Evolutionary conservation across 2,113 vertebrate genomes (phyloP).

Genomic region (Conger conger): DNA sequence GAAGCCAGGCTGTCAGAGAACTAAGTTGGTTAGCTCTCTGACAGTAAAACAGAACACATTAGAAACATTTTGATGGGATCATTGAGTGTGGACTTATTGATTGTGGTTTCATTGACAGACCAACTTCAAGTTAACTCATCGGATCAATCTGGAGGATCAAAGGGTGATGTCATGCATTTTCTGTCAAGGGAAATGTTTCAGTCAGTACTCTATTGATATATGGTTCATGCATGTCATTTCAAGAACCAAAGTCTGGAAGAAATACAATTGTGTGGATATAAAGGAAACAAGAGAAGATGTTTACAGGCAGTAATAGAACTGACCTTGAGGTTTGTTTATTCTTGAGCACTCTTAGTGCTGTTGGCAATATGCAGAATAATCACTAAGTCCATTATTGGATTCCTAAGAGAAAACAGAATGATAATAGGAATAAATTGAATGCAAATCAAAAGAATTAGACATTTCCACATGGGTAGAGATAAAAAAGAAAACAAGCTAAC

Average conservation of each 20-base stretch:
- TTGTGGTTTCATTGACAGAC: slow-evolving; percentile 57
- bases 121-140: slow-evolving; percentile 50
- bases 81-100: slow-evolving; percentile 54
- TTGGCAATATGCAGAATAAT: neutral
- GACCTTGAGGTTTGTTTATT: neutral
- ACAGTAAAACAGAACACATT: slow-evolving; percentile 60
- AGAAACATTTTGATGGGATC: slow-evolving; percentile 47
- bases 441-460: neutral
- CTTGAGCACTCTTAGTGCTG: neutral
- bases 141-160: slow-evolving; percentile 46
- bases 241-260: neutral
- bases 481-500: neutral
- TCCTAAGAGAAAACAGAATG: neutral
- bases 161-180: slow-evolving; percentile 59
- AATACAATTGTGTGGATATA: neutral
- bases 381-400: neutral
- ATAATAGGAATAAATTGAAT: neutral
- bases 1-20: slow-evolving; percentile 46
- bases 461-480: neutral
- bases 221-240: slow-evolving; percentile 17
- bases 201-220: slow-evolving; percentile 39
- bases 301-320: neutral
- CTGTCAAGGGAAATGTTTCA: slow-evolving; percentile 32
- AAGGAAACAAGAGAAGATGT: neutral
- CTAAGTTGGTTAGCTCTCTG: slow-evolving; percentile 52